Conservation (phyloP, 2,113 vertebrate species). For the Ptyas mucosa region DNA sequence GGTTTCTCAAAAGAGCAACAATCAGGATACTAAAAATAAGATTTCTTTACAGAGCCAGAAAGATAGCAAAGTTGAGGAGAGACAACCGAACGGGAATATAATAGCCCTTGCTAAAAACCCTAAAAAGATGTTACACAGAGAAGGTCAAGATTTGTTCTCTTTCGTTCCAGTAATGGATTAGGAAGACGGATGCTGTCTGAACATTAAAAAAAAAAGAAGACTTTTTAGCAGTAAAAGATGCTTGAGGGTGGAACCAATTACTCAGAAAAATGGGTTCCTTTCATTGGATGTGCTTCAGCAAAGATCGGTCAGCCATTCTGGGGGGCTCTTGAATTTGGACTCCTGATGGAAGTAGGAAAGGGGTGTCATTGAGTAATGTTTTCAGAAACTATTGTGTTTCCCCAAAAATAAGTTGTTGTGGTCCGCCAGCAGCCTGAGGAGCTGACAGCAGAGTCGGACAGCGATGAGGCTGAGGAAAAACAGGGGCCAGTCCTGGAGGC, state of each 20-base stretch:
- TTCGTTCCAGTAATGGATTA: background rate
- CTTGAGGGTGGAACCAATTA: background rate
- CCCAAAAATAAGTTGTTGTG: no score
- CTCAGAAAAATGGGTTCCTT: background rate
- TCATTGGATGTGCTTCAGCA: background rate
- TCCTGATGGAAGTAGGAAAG: no score
- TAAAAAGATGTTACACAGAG: background rate
- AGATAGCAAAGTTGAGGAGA: background rate
- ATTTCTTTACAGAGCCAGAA: background rate
- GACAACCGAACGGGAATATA: background rate
- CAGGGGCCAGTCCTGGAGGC: no score
- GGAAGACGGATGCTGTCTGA: background rate
- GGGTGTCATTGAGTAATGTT: no score
- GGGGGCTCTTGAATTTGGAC: background rate
- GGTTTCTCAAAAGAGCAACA: background rate
- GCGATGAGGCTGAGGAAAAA: no score
- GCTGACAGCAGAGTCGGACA: no score
- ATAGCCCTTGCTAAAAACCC: background rate
- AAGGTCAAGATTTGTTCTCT: background rate
- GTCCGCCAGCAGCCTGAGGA: no score
- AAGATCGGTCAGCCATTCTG: background rate
- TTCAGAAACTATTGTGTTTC: no score
- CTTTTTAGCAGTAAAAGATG: background rate
- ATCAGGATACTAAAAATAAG: background rate
- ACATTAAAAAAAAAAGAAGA: background rate